phyloP scores from a whole-genome alignment of 2,888 invertebrate species.

The Dimorphilus gyrociliatus region DNA sequence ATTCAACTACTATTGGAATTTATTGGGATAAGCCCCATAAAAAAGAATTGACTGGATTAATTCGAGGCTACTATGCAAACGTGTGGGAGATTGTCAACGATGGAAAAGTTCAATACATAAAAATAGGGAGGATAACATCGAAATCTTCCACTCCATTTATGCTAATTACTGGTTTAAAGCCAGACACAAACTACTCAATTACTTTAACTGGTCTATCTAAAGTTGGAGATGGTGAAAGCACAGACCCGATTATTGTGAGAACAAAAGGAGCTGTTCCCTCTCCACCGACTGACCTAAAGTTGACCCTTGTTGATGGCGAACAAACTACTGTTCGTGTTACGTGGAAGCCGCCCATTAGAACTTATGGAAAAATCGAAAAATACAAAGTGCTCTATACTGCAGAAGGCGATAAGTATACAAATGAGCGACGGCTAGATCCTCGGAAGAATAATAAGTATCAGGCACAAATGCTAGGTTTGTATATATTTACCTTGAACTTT shows the following conservation, averaged over 20 bases:
- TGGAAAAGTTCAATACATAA: conserved; percentile 8
- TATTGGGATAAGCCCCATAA: conserved; percentile 82
- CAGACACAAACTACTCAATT: conserved; percentile 70
- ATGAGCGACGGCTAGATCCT: no score
- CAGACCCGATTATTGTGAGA: conserved; percentile 56
- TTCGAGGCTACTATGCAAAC: conserved; percentile 69
- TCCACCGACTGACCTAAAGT: conserved; percentile 34
- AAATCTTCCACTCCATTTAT: conserved; percentile 53
- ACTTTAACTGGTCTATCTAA: conserved; percentile 89
- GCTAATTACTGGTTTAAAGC: conserved; percentile 74
- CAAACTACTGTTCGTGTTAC: conserved; percentile 76
- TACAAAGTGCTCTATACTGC: conserved; percentile 73
- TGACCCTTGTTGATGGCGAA: conserved; percentile 63
- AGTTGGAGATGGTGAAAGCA: conserved; percentile 88
- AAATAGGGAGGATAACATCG: no score
- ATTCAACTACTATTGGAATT: conserved; percentile 87
- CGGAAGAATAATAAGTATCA: no score
- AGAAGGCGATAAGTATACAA: conserved; percentile 49
- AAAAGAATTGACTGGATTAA: conserved; percentile 81
- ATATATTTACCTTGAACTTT: no score
- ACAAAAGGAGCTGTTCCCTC: conserved; percentile 46
- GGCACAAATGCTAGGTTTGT: no score
- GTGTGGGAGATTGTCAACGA: no score
- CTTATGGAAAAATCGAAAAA: conserved; percentile 69
- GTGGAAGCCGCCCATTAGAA: conserved; percentile 74